phyloP scores from a whole-genome alignment of 2,797 vertebrate genomes.

The Botia almorhae region DNA sequence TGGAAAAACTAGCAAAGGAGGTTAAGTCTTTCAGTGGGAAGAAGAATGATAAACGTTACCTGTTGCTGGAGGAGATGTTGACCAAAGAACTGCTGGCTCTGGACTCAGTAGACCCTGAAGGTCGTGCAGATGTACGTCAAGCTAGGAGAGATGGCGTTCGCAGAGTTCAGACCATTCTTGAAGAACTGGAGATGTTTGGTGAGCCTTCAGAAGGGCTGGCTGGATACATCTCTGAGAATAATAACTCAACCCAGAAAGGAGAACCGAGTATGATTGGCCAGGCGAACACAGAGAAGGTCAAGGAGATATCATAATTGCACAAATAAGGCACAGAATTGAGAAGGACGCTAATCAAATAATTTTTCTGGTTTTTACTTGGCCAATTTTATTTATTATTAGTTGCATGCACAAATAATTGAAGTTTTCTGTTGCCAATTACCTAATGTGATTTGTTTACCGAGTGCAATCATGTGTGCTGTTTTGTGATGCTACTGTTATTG shows the following conservation, averaged over 20 bases:
- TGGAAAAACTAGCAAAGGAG: slow-evolving; percentile 88
- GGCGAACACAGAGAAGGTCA: slow-evolving; percentile 70
- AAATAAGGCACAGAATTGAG: slow-evolving; percentile 64
- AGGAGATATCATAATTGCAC: slow-evolving; percentile 74
- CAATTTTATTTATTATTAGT: slow-evolving; percentile 78
- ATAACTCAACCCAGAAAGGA: slow-evolving; percentile 66
- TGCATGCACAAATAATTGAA: slow-evolving; percentile 92
- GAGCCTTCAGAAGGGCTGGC: slow-evolving; percentile 64
- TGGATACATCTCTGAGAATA: slow-evolving; percentile 41
- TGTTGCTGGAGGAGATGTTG: slow-evolving; percentile 94
- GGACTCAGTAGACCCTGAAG: slow-evolving; percentile 97
- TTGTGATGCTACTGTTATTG: slow-evolving; percentile 76
- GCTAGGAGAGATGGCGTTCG: slow-evolving; percentile 94
- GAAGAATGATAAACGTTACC: slow-evolving; percentile 94
- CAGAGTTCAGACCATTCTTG: slow-evolving; percentile 95
- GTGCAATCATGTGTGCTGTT: slow-evolving; percentile 73
- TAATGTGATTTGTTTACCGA: slow-evolving; percentile 72
- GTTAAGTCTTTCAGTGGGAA: slow-evolving; percentile 89
- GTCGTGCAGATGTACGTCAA: slow-evolving; percentile 91
- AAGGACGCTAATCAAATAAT: slow-evolving; percentile 56
- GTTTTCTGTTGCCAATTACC: slow-evolving; percentile 77
- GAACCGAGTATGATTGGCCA: slow-evolving; percentile 72
- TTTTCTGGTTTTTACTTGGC: slow-evolving; percentile 68
- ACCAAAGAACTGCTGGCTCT: slow-evolving; percentile 97
- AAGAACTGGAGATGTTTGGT: slow-evolving; percentile 91